Conservation (phyloP, 2,797 vertebrate genomes). For the Nasua narica region DNA sequence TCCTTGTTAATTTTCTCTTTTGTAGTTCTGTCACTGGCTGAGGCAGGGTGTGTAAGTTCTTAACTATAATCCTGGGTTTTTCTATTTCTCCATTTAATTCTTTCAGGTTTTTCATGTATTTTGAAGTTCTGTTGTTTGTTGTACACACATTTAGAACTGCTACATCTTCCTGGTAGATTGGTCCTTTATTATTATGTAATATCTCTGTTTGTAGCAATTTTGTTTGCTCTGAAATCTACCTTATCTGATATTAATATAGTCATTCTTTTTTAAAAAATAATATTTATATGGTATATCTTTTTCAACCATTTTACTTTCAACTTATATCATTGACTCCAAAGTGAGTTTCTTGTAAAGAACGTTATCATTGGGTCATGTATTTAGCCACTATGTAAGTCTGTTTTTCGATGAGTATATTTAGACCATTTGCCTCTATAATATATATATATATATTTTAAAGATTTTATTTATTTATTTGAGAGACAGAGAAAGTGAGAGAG, state of each 20-base stretch:
- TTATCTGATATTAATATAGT: neutral
- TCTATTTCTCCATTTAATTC: neutral
- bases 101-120: neutral
- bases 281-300: neutral
- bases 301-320: conserved; percentile 17
- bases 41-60: neutral
- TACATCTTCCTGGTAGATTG: neutral
- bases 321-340: neutral
- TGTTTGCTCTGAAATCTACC: neutral
- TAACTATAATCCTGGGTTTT: neutral
- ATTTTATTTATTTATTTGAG: too few species aligned
- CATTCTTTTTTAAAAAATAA: neutral
- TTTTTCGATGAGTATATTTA: conserved; percentile 8
- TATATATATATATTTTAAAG: neutral
- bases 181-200: conserved; percentile 16
- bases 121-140: neutral
- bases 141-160: neutral
- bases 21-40: neutral
- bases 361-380: neutral
- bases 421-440: neutral
- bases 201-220: neutral
- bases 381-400: neutral
- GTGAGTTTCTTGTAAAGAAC: neutral
- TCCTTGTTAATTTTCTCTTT: neutral
- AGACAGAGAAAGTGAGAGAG: too few species aligned